Evolutionary conservation across 2,888 invertebrate species (phyloP), one percentile per base, ranked within the genome.

Genomic region (Drosophila colorata): DNA sequence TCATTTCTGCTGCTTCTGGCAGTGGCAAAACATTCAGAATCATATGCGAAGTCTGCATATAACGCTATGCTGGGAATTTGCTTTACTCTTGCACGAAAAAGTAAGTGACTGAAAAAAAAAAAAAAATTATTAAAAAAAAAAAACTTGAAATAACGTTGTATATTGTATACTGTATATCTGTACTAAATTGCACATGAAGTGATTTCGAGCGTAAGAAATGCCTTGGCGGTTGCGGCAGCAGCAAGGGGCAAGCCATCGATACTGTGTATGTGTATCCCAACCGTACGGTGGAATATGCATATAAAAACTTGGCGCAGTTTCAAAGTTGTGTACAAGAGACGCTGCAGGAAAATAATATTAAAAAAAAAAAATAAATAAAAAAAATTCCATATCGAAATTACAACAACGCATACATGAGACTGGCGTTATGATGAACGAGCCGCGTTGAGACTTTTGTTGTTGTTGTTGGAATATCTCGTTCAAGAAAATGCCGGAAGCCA

Each of bases 171-270:
- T 61, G 64, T 61, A 68, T 87, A 76, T 87, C 71, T 86, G 88
- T 74, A 87, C 77, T 61, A 87, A 88, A 88, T 83, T 88, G 84
- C 87, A 83, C 87, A 88, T 83, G 87, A 88, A 88, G 88, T 88
- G 88, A 87, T 83, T 87, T 88, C 80, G 60, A 88, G 88, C 83
- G 82, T 87, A 80, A 80, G 83, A 83, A 88, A 87, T 80, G 72
- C 69, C 80, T 66, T 61, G 43, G n/a, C n/a, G 1, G 16, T 9
- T 16, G 38, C 4, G 16, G 38, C 38, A 38, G 38, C 16, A 2
- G 44, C 35, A 14, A 40, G 59, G 33, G 51, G 48, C 28, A 51
- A 48, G 37, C 55, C 84, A 70, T 85, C 88, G 68, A 82, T 82
- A 82, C 68, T 70, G 68, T 63, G 40, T 46, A 38, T 67, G 25